A percentile compares a stretch with the other conserved stretches of the same genome.
Conservation (phyloP, 2,797 vertebrate species). For the Gambelia wislizenii region DNA sequence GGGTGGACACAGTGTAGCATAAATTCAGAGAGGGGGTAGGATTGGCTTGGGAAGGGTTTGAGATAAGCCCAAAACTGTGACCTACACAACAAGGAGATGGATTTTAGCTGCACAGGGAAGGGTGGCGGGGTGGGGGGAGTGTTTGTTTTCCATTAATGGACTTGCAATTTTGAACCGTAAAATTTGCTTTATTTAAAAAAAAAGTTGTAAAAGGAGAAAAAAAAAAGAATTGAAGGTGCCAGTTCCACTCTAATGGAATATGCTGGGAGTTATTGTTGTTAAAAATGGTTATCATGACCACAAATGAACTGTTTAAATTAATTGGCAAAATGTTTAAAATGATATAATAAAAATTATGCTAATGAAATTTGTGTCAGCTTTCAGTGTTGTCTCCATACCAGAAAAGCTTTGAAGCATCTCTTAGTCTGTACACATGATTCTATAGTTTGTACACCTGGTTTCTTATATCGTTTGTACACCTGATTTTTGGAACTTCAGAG, state of each 20-base stretch:
- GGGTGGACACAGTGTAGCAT: neutral
- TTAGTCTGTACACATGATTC: too few species aligned
- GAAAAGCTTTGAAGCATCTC: neutral
- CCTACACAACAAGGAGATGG: neutral
- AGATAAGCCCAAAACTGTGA: constrained; percentile 9
- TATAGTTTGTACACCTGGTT: neutral
- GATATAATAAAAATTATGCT: constrained; percentile 77
- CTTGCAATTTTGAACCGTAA: constrained; percentile 68
- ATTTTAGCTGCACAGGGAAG: constrained; percentile 42
- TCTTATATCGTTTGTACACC: too few species aligned
- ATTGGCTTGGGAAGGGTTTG: constrained; percentile 50
- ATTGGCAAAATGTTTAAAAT: constrained; percentile 76
- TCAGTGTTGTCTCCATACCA: neutral
- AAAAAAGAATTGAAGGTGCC: constrained; percentile 60
- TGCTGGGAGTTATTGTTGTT: constrained; percentile 71
- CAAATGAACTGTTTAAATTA: constrained; percentile 64
- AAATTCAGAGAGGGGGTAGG: neutral
- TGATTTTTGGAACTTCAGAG: neutral
- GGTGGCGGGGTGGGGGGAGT: constrained; percentile 6
- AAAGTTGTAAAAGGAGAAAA: constrained; percentile 22
- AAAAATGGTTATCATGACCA: constrained; percentile 67
- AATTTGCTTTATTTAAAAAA: constrained; percentile 71
- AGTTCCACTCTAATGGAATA: constrained; percentile 72
- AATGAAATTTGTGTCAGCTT: constrained; percentile 35
- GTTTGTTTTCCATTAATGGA: constrained; percentile 67